Percentiles rank a stretch among this genome's conserved stretches.
Evolutionary conservation across 2,113 vertebrate genomes (phyloP).

Genomic region (Ptyas mucosa): DNA sequence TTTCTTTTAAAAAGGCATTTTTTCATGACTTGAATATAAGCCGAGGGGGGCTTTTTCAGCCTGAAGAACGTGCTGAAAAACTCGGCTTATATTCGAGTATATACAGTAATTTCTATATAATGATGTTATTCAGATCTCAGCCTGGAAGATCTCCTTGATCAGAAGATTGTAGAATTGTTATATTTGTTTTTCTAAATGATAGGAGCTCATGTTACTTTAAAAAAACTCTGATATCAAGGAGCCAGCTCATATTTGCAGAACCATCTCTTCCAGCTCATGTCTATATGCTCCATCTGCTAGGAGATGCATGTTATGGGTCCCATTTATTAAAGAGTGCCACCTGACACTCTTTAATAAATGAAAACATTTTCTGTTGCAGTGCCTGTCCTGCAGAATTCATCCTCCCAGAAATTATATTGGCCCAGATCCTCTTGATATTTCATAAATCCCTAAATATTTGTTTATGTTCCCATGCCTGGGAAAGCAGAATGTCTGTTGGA

Average conservation of each 20-base stretch:
- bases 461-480: not conserved
- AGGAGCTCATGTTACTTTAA: not conserved
- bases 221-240: not conserved
- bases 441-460: not conserved
- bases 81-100: no score
- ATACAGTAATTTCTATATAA: no score
- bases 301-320: not conserved
- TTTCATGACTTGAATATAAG: no score
- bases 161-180: not conserved
- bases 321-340: not conserved
- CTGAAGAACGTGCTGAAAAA: no score
- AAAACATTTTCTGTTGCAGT: not conserved
- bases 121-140: not conserved
- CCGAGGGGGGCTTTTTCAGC: no score
- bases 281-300: not conserved
- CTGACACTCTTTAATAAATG: not conserved
- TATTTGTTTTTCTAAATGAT: not conserved
- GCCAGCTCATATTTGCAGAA: not conserved
- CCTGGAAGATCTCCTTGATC: not conserved
- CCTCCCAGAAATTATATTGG: not conserved
- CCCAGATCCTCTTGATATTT: not conserved
- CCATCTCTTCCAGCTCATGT: not conserved
- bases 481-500: not conserved
- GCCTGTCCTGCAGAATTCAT: not conserved
- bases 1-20: no score